Evolutionary conservation across 2,797 vertebrate species (phyloP), one percentile per base, ranked within the genome.

Genomic region (Alectoris magna): DNA sequence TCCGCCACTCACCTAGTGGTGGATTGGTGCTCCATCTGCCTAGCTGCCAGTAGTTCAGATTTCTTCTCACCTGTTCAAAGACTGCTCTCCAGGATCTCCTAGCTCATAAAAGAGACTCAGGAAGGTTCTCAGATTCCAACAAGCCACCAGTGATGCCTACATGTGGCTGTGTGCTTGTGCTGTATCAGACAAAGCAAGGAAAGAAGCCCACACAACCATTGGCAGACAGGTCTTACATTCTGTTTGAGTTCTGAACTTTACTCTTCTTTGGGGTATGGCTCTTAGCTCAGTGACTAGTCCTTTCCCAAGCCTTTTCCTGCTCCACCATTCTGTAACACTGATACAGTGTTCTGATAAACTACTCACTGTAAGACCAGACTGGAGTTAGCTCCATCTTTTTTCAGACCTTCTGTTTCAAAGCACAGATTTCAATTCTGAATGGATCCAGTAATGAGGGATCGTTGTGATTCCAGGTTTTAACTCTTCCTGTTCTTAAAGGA

Each of bases 291-390:
- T 1, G 29, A 26, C n/a, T 16, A 5, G 18, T 36, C 34, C 70
- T 59, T 44, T 23, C 39, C 58, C 7, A 6, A 21, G 51, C 38
- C 27, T 62, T 13, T 8, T 72, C n/a, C 26, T 26, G 11, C 36
- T 22, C 39, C 26, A 9, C 8, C 1, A 0, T 11, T 73, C 85
- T 66, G 44, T 27, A 36, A 26, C 31, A 41, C 46, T 10, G 41
- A 3, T 7, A 15, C 27, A 27, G 15, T 29, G 18, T n/a, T 46
- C 59, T 27, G 23, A n/a, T 36, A 27, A 71, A 48, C 21, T 3
- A 2, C 4, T 49, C 17, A 1, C 10, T 43, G 1, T 81, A n/a
- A 76, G 23, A 2, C 23, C 22, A 26, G 29, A 6, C 14, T 31
- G 23, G 66, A n/a, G 53, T 64, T 59, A 76, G 31, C 41, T 58